Evolutionary conservation across 1,140 invertebrate species (phyloP), one percentile per base, ranked within the genome.

Genomic region (Sarcophaga peregrina): DNA sequence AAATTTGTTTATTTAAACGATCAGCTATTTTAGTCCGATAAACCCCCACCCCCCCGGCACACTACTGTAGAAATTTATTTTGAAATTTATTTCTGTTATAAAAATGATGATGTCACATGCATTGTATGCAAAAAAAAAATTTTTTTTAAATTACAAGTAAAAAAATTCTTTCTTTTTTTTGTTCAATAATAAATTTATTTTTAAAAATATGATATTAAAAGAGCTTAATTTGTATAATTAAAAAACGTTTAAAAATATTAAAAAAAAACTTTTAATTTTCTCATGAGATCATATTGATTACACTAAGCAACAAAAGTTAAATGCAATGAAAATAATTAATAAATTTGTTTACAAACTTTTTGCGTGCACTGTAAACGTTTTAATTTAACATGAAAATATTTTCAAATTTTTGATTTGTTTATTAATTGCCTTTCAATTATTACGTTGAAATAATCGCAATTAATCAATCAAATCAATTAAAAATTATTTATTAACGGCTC

Each of bases 401-500:
- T 52, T 52, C 13, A 10, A 10, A 10, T 10, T 52, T 52, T 13
- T 10, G 13, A 68, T 68, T 20, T 68, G n/a, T 68, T 68, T 68
- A 8, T 7, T 68, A 68, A 68, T 68, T 68, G 62, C 62, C 17
- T 37, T 0, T 20, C 7, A 68, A 20, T 20, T 68, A 68, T 68
- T 68, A 3, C 20, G 62, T 68, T 68, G 62, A 68, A 25, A 68
- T 68, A 20, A 68, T 68, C 20, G n/a, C 20, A 68, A 68, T 68
- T 68, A 68, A 68, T 68, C 62, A 68, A 68, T 68, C 62, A 68
- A 68, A 68, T 68, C 62, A 68, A 68, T 68, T 68, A 68, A 68
- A 20, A 58, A 58, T 58, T 58, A 58, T 58, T 58, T 58, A 58
- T 58, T 5, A 58, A 13, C 1, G 11, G 6, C 20, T 25, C n/a